A percentile compares a stretch with the other conserved stretches of the same genome.
phyloP scores from a whole-genome alignment of 2,888 invertebrate species.

The Meteorus colon region DNA sequence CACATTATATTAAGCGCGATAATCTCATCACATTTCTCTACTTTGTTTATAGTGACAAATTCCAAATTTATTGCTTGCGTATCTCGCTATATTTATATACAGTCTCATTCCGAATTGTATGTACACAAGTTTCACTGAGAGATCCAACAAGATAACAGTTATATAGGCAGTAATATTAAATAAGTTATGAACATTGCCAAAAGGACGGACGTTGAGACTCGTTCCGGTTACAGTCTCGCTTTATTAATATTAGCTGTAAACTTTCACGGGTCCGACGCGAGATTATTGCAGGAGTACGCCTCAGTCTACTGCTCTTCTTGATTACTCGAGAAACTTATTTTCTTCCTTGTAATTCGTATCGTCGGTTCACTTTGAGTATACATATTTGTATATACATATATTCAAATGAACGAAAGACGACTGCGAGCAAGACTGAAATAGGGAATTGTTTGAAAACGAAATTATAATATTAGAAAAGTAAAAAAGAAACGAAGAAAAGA shows the following conservation, averaged over 20 bases:
- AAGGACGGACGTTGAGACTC: conserved; percentile 26
- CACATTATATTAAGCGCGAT: background rate
- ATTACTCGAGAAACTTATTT: conserved; percentile 42
- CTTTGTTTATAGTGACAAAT: background rate
- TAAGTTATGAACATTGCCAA: conserved; percentile 38
- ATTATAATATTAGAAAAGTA: background rate
- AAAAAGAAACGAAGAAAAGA: background rate
- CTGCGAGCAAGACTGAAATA: background rate
- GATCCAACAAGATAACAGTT: conserved; percentile 24
- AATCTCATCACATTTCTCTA: background rate
- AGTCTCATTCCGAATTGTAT: conserved; percentile 5
- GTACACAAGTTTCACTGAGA: conserved; percentile 2
- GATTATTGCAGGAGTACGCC: conserved; percentile 38
- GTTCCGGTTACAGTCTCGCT: conserved; percentile 32
- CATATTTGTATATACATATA: conserved; percentile 3
- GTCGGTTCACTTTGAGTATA: conserved; percentile 2
- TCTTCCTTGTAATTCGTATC: conserved; percentile 32
- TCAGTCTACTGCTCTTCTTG: conserved; percentile 33
- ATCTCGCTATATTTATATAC: background rate
- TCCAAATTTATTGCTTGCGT: conserved; percentile 33
- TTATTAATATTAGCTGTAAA: conserved; percentile 43
- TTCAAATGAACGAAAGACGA: background rate
- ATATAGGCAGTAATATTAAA: conserved; percentile 40
- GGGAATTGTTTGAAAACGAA: background rate
- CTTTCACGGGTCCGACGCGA: conserved; percentile 29